Percentiles rank a stretch among this genome's conserved stretches.
Conservation (phyloP, 23 tunicate genomes). For the Styela clava region DNA sequence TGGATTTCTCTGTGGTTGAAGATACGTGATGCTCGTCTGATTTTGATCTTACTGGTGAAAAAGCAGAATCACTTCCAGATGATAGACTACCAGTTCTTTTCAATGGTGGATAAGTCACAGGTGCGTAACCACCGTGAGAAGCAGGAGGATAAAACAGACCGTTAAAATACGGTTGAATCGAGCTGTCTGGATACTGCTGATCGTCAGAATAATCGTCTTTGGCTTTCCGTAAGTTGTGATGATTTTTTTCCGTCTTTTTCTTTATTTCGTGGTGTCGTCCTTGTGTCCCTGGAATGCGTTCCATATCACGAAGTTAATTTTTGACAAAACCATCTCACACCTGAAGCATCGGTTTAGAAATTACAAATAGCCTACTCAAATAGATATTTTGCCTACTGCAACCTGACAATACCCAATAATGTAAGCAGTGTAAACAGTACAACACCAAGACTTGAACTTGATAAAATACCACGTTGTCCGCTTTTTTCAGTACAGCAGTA, state of each 20-base stretch:
- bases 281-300: conserved; percentile 7
- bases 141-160: background rate
- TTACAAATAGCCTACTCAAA: background rate
- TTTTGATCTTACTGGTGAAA: conserved; percentile 24
- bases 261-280: conserved; percentile 1
- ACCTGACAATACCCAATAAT: too few relatives aligned
- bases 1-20: conserved; percentile 12
- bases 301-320: conserved; percentile 18
- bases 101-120: conserved; percentile 17
- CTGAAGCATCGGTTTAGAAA: background rate
- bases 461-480: too few relatives aligned
- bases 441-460: too few relatives aligned
- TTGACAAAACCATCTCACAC: background rate
- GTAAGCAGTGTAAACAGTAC: too few relatives aligned
- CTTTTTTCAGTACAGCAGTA: too few relatives aligned
- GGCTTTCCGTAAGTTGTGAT: background rate
- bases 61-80: conserved; percentile 32
- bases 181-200: background rate
- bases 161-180: background rate
- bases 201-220: background rate
- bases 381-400: background rate
- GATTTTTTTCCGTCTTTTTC: background rate
- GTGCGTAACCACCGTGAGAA: conserved; percentile 1
- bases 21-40: conserved; percentile 25
- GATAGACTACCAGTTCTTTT: conserved; percentile 23